These are phyloP conservation scores for Melangyna quadrimaculata DNA, from an alignment of 2,888 invertebrate genomes.

Conservation along the genomic window DNA sequence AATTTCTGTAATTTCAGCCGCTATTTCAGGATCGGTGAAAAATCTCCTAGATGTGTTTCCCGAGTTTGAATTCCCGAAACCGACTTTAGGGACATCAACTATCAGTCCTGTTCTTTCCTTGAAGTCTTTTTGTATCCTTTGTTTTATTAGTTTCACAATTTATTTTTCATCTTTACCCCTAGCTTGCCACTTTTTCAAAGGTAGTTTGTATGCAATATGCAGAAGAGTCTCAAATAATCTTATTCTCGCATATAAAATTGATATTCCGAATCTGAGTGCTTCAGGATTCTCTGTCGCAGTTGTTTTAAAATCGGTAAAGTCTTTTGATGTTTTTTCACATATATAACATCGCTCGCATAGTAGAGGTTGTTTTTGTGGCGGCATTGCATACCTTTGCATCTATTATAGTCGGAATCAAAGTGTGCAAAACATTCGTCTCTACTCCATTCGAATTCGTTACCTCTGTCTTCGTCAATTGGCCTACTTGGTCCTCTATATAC, in stretches of 20 bases:
- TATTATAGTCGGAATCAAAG: not conserved
- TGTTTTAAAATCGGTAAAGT: not conserved
- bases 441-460: not conserved
- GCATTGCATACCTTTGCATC: not conserved
- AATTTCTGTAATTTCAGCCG: conserved; percentile 76
- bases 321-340: too few relatives aligned
- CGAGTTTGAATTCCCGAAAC: conserved; percentile 76
- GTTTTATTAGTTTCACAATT: conserved; percentile 21
- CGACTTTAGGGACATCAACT: conserved; percentile 75
- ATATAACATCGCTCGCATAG: not conserved
- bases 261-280: conserved; percentile 13
- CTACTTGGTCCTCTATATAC: not conserved
- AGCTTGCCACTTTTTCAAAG: conserved; percentile 74
- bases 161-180: conserved; percentile 25
- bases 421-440: not conserved
- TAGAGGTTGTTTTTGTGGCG: not conserved
- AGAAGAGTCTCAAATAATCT: conserved; percentile 74
- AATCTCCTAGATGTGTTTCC: conserved; percentile 75
- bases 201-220: conserved; percentile 75
- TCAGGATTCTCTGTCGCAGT: not conserved
- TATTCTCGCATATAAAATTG: conserved; percentile 69
- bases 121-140: conserved; percentile 32
- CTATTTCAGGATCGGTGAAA: conserved; percentile 74
- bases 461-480: not conserved
- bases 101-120: conserved; percentile 73